A percentile compares a stretch with the other conserved stretches of the same genome.
These are phyloP conservation scores for Nycticebus coucang DNA, from an alignment of 2,113 vertebrate species.

Conservation along the genomic window DNA sequence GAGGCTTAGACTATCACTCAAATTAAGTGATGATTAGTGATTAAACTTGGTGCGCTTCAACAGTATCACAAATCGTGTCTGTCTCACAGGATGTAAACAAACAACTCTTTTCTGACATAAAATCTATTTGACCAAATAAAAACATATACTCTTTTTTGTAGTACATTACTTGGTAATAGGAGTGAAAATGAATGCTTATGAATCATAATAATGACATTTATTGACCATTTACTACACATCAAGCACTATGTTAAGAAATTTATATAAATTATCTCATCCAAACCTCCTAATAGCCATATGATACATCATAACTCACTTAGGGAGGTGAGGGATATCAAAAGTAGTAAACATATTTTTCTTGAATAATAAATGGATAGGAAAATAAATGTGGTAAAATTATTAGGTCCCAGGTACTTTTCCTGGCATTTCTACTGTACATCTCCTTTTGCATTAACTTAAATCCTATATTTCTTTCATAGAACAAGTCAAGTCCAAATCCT, in stretches of 20 bases:
- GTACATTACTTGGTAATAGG: constrained; percentile 1
- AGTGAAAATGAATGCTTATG: not conserved
- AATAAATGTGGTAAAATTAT: not conserved
- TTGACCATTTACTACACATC: not conserved
- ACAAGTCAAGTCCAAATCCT: not conserved
- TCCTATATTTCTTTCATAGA: not conserved
- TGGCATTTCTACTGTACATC: not conserved
- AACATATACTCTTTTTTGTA: not conserved
- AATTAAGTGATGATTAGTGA: not conserved
- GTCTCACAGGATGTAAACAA: not conserved
- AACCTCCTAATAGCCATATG: not conserved
- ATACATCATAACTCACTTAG: not conserved
- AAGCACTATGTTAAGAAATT: constrained; percentile 5
- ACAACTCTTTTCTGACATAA: not conserved
- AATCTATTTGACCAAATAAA: not conserved
- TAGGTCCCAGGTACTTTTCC: not conserved
- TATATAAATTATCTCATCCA: not conserved
- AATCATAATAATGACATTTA: constrained; percentile 37
- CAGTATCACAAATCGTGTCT: not conserved
- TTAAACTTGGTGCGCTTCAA: not conserved
- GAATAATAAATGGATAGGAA: not conserved
- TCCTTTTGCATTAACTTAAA: constrained; percentile 51
- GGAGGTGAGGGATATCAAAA: not conserved
- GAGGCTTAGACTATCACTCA: not conserved
- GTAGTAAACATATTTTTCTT: not conserved